A percentile compares a stretch with the other conserved stretches of the same genome.
Conservation (phyloP, 2,113 vertebrate genomes). For the Odontesthes bonariensis region DNA sequence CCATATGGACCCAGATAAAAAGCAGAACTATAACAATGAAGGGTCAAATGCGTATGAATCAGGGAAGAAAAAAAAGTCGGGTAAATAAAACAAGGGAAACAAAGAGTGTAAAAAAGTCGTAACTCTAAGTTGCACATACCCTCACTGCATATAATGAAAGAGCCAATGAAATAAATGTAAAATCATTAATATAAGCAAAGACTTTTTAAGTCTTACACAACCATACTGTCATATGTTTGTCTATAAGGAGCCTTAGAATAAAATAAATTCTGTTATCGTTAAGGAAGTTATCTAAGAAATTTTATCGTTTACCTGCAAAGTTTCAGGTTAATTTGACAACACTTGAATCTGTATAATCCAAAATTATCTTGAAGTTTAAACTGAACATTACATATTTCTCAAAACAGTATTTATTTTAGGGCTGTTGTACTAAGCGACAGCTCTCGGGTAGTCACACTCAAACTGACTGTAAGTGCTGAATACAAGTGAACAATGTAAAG, state of each 20-base stretch:
- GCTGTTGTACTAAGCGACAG: neutral
- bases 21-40: neutral
- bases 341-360: neutral
- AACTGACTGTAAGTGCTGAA: neutral
- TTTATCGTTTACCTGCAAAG: too few species aligned
- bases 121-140: too few species aligned
- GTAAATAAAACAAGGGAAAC: neutral
- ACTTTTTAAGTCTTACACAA: too few species aligned
- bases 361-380: neutral
- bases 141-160: too few species aligned
- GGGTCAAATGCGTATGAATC: neutral
- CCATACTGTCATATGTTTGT: too few species aligned
- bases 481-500: neutral
- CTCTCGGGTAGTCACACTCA: neutral
- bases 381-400: neutral
- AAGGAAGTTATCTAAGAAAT: too few species aligned
- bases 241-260: too few species aligned
- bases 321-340: too few species aligned
- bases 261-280: too few species aligned
- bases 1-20: neutral
- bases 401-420: slow-evolving; percentile 7
- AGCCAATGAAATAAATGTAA: too few species aligned
- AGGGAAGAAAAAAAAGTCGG: neutral
- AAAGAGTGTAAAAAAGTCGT: neutral
- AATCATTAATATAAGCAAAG: too few species aligned